A percentile compares a stretch with the other conserved stretches of the same genome.
These are phyloP conservation scores for Sarcophaga carnaria DNA, from an alignment of 2,888 invertebrate species.

Conservation along the genomic window DNA sequence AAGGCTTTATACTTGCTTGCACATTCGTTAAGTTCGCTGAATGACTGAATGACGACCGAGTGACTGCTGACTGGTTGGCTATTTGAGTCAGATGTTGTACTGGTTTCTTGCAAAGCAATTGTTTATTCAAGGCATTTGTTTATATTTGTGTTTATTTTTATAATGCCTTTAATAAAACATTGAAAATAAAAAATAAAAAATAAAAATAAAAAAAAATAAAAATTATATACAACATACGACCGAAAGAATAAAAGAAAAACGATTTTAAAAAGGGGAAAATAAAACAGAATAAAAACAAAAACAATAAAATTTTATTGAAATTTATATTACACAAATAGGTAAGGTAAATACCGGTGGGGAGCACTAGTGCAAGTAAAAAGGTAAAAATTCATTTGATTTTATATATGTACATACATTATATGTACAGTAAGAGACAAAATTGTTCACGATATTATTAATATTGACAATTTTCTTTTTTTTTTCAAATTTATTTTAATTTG, in stretches of 20 bases:
- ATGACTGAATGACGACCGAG: too few relatives aligned
- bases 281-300: neutral
- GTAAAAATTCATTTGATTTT: too few relatives aligned
- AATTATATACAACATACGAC: constrained; percentile 14
- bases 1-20: neutral
- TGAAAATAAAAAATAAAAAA: constrained; percentile 15
- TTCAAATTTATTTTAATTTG: too few relatives aligned
- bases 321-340: neutral
- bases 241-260: constrained; percentile 11
- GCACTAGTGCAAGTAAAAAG: too few relatives aligned
- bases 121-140: constrained; percentile 59
- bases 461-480: too few relatives aligned
- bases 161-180: constrained; percentile 40
- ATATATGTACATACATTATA: too few relatives aligned
- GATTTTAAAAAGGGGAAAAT: neutral
- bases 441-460: too few relatives aligned
- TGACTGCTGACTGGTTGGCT: neutral
- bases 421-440: too few relatives aligned
- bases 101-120: constrained; percentile 11
- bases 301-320: neutral
- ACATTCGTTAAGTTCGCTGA: neutral
- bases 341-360: neutral
- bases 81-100: constrained; percentile 15
- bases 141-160: constrained; percentile 38
- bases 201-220: constrained; percentile 29